phyloP scores from a whole-genome alignment of 2,113 vertebrate species.

The Rana temporaria region DNA sequence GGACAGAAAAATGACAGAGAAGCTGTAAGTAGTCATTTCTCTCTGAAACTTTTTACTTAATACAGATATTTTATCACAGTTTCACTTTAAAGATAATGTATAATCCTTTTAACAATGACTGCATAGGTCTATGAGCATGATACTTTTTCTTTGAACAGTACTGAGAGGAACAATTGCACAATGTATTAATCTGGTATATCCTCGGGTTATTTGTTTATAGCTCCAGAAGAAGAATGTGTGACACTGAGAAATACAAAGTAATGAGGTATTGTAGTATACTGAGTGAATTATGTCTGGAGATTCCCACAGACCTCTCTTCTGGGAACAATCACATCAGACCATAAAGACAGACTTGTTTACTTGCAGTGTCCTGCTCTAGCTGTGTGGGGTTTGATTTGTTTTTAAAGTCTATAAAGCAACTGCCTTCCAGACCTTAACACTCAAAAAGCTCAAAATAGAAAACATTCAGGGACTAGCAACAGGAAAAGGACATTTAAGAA shows the following conservation, averaged over 20 bases:
- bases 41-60: no score
- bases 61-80: no score
- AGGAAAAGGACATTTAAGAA: not conserved
- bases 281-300: constrained; percentile 10
- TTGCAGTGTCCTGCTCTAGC: not conserved
- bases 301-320: constrained; percentile 13
- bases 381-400: constrained; percentile 22
- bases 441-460: not conserved
- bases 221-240: not conserved
- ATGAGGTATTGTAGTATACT: not conserved
- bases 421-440: not conserved
- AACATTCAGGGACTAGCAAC: not conserved
- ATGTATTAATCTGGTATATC: not conserved
- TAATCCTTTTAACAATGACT: no score
- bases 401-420: constrained; percentile 15
- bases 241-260: constrained; percentile 48
- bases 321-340: constrained; percentile 27
- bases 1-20: no score
- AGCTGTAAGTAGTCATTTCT: no score
- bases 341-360: constrained; percentile 28
- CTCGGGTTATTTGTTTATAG: not conserved
- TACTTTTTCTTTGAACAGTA: not conserved
- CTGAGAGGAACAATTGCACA: not conserved
- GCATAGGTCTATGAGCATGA: no score
- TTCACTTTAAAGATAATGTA: no score